A percentile compares a stretch with the other conserved stretches of the same genome.
Evolutionary conservation across 2,888 invertebrate species (phyloP).

Genomic region (Drosophila barbarae): DNA sequence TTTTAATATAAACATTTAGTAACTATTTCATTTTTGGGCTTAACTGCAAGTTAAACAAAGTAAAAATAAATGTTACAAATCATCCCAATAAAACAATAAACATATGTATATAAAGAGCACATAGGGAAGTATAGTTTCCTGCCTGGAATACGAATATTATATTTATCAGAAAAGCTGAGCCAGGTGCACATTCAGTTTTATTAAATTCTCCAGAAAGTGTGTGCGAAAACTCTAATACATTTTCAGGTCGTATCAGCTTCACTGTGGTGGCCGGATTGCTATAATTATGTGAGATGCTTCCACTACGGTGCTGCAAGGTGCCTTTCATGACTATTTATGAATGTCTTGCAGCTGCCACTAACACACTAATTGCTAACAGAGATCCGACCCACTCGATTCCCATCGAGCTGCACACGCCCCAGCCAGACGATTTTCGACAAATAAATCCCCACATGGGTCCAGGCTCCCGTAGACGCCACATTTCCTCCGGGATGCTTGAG

Average conservation of each 20-base stretch:
- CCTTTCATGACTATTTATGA: constrained; percentile 26
- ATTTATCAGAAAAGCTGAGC: no score
- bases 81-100: neutral
- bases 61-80: neutral
- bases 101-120: neutral
- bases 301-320: constrained; percentile 16
- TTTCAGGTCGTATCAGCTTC: neutral
- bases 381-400: constrained; percentile 22
- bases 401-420: constrained; percentile 21
- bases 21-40: neutral
- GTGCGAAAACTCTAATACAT: neutral
- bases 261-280: neutral
- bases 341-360: constrained; percentile 21
- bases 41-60: no score
- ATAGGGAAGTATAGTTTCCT: neutral
- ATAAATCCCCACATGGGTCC: constrained; percentile 41
- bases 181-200: neutral
- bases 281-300: constrained; percentile 17
- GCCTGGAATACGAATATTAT: neutral
- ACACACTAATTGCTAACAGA: constrained; percentile 39
- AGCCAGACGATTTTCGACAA: constrained; percentile 32
- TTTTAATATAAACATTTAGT: neutral
- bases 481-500: constrained; percentile 26
- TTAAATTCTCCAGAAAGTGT: neutral
- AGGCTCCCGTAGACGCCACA: constrained; percentile 1